phyloP scores from a whole-genome alignment of 1,140 invertebrate species.

The Brachionus sp. region DNA sequence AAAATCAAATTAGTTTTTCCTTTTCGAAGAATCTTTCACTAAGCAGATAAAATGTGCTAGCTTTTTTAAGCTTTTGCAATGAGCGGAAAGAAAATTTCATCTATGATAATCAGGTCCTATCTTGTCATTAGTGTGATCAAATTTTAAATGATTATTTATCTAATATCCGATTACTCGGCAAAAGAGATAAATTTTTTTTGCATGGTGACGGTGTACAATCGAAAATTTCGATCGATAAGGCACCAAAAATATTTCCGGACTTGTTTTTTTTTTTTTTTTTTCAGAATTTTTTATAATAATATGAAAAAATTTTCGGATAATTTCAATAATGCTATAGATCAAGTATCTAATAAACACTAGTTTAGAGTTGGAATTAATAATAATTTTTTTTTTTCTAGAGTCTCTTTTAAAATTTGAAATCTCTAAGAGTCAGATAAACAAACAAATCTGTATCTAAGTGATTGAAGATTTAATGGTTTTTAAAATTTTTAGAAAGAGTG shows the following conservation, averaged over 20 bases:
- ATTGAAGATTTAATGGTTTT: slow-evolving; percentile 37
- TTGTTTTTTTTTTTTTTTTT: background rate
- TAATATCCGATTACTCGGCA: background rate
- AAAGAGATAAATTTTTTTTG: background rate
- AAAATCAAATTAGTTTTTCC: background rate
- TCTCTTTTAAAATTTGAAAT: background rate
- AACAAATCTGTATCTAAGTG: slow-evolving; percentile 34
- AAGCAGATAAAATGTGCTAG: background rate
- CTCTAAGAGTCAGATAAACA: background rate
- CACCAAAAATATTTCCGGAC: background rate
- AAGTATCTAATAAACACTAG: background rate
- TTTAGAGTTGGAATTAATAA: background rate
- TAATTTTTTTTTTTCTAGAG: background rate
- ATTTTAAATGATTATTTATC: background rate
- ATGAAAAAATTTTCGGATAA: no score
- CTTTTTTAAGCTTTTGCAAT: background rate
- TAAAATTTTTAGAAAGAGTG: slow-evolving; percentile 12
- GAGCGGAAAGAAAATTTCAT: background rate
- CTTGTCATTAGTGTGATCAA: background rate
- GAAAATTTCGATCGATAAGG: background rate
- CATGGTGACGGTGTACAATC: background rate
- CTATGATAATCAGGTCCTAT: background rate
- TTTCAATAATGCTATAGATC: no score
- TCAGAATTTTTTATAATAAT: slow-evolving; percentile 12
- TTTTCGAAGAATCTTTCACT: background rate